Conservation (phyloP, 2,797 vertebrate species). For the Acropternis orthonyx region DNA sequence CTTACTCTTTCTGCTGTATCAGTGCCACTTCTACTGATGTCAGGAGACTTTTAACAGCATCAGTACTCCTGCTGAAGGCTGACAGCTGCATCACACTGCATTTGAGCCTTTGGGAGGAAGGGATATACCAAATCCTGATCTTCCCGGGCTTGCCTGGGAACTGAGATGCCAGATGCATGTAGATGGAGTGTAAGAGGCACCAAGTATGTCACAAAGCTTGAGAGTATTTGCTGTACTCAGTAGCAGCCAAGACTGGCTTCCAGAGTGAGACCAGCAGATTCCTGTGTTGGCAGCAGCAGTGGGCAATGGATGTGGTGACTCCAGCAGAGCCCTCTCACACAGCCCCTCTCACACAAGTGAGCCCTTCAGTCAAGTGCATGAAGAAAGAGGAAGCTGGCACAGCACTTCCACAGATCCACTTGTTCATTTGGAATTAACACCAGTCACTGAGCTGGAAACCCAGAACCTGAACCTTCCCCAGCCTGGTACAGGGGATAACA, state of each 20-base stretch:
- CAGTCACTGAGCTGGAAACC: conserved; percentile 25
- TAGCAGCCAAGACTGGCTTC: neutral
- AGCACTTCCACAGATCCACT: neutral
- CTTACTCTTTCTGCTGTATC: neutral
- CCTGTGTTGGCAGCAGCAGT: neutral
- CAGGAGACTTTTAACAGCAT: conserved; percentile 43
- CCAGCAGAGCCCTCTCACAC: neutral
- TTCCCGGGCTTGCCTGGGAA: neutral
- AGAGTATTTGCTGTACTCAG: neutral
- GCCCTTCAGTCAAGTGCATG: neutral
- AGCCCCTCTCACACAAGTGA: neutral
- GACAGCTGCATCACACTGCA: conserved; percentile 36
- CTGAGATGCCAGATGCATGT: neutral
- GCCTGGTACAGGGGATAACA: neutral
- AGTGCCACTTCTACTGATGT: neutral
- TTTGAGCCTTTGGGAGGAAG: conserved; percentile 10
- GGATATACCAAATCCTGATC: neutral
- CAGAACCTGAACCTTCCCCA: neutral
- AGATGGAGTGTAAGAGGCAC: neutral
- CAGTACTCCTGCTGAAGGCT: conserved; percentile 14
- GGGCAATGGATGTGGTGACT: neutral
- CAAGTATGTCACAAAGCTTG: neutral
- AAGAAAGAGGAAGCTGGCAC: conserved; percentile 11
- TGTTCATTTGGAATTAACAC: neutral
- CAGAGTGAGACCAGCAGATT: neutral